Base-by-base conservation (phyloP, 2,888 invertebrate species). In the Trisateles emortualis region DNA sequence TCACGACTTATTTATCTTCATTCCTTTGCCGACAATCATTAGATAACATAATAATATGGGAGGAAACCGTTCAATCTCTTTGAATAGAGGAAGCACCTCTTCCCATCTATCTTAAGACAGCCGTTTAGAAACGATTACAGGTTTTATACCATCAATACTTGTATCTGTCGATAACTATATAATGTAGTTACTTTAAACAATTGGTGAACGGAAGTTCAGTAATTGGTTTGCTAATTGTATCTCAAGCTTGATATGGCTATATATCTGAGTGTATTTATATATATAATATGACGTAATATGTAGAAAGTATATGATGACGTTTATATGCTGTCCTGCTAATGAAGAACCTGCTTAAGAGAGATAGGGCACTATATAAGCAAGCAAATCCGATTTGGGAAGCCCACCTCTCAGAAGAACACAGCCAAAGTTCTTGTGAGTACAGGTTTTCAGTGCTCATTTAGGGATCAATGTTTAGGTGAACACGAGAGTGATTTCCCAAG, bases 181-280 rank as follows among this genome's bases (percentile, higher is more conserved):
- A 29, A 29, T 14, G 14, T 14, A 32, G 9, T 39, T 33, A 53
- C 55, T 48, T 50, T 55, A 47, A 52, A 52, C 60, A 53, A 57
- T 58, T 48, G 44, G 22, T 32, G 44, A 65, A 59, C 79, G 78
- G 78, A 79, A 74, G 78, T 70, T 43, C 35, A 55, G 54, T 79
- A 74, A 79, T 79, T 78, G 72, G 56, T 49, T 49, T 57, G 45
- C 63, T 76, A 77, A 79, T 79, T 74, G 66, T 62, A 30, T 64
- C 22, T 70, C 65, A 68, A 65, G 61, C 69, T 65, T 52, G 64
- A 59, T 57, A 52, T 50, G 45, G 52, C 38, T 3, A 43, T 44
- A 43, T 53, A 48, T 41, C 57, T 3, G 40, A 47, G 45, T 50
- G 46, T 36, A 10, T 40, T 33, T 19, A 36, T 32, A 26, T 26